Base-by-base conservation (phyloP, 2,113 vertebrate species). In the Ranitomeya imitator region DNA sequence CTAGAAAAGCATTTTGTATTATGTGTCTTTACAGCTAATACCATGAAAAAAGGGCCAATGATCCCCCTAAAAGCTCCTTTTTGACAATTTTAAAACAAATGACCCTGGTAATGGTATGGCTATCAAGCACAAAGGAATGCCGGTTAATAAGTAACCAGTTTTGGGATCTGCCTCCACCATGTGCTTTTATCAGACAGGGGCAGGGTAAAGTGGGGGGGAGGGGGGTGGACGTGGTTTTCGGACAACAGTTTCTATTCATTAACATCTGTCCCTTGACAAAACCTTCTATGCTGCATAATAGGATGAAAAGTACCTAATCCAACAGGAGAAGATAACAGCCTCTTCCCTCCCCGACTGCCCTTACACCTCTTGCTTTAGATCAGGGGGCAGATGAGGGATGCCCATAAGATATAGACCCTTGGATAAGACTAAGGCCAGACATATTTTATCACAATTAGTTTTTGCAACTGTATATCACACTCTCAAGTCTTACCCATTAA, bases 201-300 rank as follows among this genome's bases (percentile, higher is more conserved):
- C 85, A 77, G 52, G 52, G 90, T 90, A 89, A 88, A 65, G 26
- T 16, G 21, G 57, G 31, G 90, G 90, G 45, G 26, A 11, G 21
- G 57, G 31, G 90, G 90, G 45, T 10, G 89, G 90, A 85, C 89
- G 91, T 88, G 90, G 88, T 60, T 13, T 45, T 21, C 31, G 88
- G 82, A 78, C 73, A 83, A 90, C 90, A 86, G 83, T 85, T 84
- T 80, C 92, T 88, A 83, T 85, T 90, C 90, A 91, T 90, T 89
- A 91, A 90, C 90, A 92, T 91, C 90, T 92, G 89, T 85, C 79
- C 87, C 0, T 0, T 18, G 89, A 80, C 79, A 76, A 37, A 65
- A 19, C 59, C 74, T 0, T 0, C 21, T 89, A 83, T n/a, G 63
- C 79, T 60, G 85, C 89, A 37, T 18, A 83, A 12, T 0, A n/a